Conservation (phyloP, 2,113 vertebrate genomes). For the Spizaetus ornatus region DNA sequence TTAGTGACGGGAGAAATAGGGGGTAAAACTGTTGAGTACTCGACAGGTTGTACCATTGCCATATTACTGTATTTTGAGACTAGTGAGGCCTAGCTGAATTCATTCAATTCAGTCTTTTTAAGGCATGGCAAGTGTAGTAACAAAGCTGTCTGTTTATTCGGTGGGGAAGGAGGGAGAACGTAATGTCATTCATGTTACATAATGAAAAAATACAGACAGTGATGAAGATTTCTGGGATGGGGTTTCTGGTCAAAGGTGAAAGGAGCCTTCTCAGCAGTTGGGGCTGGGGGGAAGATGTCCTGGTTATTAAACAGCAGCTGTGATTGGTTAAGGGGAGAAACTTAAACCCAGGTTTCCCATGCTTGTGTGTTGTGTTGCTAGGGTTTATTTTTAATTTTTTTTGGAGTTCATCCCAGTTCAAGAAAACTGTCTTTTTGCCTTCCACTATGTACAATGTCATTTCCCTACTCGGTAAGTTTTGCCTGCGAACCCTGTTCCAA, state of each 20-base stretch:
- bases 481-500: background rate
- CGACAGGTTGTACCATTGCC: background rate
- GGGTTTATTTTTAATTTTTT: background rate
- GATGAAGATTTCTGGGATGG: background rate
- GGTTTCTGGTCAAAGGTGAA: background rate
- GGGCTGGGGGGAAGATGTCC: background rate
- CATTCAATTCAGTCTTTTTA: background rate
- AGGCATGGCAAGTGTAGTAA: background rate
- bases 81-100: background rate
- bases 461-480: background rate
- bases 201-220: background rate
- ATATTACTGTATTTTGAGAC: background rate
- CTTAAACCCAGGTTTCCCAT: background rate
- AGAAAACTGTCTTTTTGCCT: background rate
- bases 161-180: background rate
- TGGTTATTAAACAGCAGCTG: background rate
- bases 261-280: background rate
- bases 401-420: slow-evolving; percentile 2
- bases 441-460: background rate
- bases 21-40: background rate
- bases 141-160: background rate
- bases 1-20: background rate
- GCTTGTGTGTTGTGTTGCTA: background rate
- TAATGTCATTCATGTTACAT: background rate
- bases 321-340: background rate